phyloP scores from a whole-genome alignment of 92 coral and sea anemone species.

The Zoanthus solanderi region DNA sequence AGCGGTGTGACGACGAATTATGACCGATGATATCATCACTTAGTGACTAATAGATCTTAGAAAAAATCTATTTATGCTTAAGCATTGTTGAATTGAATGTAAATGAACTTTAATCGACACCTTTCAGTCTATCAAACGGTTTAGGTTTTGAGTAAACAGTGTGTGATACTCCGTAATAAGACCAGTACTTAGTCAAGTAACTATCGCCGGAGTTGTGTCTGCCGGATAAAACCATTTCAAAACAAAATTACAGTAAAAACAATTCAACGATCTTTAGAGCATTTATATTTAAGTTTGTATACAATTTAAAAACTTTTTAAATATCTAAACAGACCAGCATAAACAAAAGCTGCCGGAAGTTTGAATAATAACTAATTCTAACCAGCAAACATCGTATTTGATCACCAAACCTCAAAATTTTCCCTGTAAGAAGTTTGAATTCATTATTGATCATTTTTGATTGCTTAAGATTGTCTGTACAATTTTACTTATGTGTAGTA shows the following conservation, averaged over 20 bases:
- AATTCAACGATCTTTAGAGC: too few relatives aligned
- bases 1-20: background rate
- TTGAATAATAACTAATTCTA: background rate
- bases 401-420: conserved; percentile 22
- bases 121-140: background rate
- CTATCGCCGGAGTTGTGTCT: too few relatives aligned
- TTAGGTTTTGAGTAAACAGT: background rate
- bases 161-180: background rate
- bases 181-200: background rate
- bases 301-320: background rate
- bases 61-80: background rate
- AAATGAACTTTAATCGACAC: background rate
- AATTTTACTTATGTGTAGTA: background rate
- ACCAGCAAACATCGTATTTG: background rate
- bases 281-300: background rate
- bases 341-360: background rate
- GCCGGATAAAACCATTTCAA: too few relatives aligned
- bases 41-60: background rate
- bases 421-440: background rate
- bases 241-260: too few relatives aligned
- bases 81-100: background rate
- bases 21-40: background rate
- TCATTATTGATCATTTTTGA: conserved; percentile 26
- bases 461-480: background rate
- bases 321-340: background rate